Evolutionary conservation across 2,113 vertebrate genomes (phyloP).

Genomic region (Mesoclemmys tuberculata): DNA sequence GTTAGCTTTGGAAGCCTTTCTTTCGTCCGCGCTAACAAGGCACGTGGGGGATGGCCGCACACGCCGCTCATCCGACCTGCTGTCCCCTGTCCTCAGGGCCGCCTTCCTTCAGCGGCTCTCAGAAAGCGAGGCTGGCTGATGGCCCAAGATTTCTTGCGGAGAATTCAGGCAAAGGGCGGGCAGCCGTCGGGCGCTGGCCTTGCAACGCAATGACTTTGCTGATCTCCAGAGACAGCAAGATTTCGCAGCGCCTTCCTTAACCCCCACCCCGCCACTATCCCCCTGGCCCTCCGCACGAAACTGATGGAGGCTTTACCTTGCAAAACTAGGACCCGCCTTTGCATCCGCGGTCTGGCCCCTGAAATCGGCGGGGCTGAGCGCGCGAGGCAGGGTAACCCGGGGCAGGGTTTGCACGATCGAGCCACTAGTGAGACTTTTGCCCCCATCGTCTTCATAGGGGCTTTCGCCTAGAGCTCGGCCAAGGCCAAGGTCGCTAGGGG

Average conservation of each 20-base stretch:
- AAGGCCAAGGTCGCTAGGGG: accelerated
- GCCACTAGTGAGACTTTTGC: background rate
- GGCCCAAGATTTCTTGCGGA: background rate
- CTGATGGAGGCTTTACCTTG: no score
- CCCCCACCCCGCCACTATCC: background rate
- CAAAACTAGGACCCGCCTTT: background rate
- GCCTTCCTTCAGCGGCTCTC: no score
- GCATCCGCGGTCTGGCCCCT: background rate
- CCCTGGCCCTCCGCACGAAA: no score
- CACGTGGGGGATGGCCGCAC: background rate
- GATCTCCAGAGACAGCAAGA: background rate
- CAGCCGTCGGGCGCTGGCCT: background rate
- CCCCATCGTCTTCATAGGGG: no score
- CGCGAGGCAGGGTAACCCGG: background rate
- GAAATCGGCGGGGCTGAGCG: background rate
- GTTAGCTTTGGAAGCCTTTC: background rate
- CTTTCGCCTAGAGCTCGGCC: no score
- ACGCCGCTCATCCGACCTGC: no score
- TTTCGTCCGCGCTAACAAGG: background rate
- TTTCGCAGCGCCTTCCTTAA: background rate
- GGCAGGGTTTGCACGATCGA: background rate
- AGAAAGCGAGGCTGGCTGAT: no score
- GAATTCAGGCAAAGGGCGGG: background rate
- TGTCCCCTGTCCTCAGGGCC: no score
- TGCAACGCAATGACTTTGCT: background rate